Evolutionary conservation across 2,888 invertebrate species (phyloP).

Genomic region (Drosophila austrosaltans): DNA sequence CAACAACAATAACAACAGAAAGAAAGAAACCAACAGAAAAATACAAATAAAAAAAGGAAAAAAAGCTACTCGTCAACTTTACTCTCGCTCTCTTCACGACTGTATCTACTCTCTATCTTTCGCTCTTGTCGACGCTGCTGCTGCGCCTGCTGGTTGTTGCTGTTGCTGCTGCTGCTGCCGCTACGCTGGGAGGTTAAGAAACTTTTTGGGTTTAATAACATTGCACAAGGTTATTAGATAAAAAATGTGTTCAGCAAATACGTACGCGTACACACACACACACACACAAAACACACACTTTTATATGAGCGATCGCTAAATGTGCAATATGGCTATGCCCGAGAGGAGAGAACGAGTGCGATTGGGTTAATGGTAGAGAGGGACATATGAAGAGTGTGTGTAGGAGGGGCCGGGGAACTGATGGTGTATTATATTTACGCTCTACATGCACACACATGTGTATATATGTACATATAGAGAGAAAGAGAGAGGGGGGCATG

Average conservation of each 20-base stretch:
- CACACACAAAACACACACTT: slow-evolving; percentile 2
- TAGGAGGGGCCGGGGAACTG: background rate
- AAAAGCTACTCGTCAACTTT: slow-evolving; percentile 10
- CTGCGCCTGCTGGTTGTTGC: slow-evolving; percentile 39
- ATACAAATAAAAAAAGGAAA: background rate
- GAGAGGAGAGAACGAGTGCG: background rate
- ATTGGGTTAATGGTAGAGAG: slow-evolving; percentile 1
- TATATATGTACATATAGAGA: slow-evolving; percentile 1
- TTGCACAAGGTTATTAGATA: slow-evolving; percentile 83
- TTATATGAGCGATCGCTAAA: slow-evolving; percentile 20
- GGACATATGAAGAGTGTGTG: background rate
- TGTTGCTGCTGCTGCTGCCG: slow-evolving; percentile 43
- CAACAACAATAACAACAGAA: too few species aligned
- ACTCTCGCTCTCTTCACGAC: slow-evolving; percentile 44
- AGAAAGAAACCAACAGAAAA: too few species aligned
- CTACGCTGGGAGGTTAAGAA: slow-evolving; percentile 80
- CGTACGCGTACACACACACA: slow-evolving; percentile 21
- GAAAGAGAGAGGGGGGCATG: background rate
- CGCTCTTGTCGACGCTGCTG: slow-evolving; percentile 29
- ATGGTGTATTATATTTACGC: background rate
- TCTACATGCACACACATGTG: slow-evolving; percentile 28
- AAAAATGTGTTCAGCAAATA: slow-evolving; percentile 73
- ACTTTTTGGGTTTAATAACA: slow-evolving; percentile 84
- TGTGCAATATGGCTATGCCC: slow-evolving; percentile 24
- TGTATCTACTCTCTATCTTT: background rate